These are phyloP conservation scores for Meandrusa payeni DNA, from an alignment of 2,888 invertebrate genomes.

Conservation along the genomic window DNA sequence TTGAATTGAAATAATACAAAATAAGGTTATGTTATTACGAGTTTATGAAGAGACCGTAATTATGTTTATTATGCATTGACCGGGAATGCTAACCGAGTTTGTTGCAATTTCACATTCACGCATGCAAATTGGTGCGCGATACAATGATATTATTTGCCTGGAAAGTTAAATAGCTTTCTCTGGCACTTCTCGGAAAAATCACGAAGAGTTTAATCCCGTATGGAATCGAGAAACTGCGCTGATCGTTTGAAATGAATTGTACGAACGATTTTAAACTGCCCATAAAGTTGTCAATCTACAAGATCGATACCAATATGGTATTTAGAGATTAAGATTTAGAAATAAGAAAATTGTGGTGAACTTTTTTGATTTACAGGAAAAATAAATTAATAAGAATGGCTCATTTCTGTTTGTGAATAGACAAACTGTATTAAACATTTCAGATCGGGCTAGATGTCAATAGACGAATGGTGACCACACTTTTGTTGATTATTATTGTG, in stretches of 20 bases:
- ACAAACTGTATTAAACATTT: too few species aligned
- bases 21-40: background rate
- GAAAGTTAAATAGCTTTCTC: constrained; percentile 67
- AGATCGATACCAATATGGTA: too few species aligned
- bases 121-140: constrained; percentile 56
- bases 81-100: constrained; percentile 48
- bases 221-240: constrained; percentile 33
- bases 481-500: too few species aligned
- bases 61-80: constrained; percentile 32
- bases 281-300: background rate
- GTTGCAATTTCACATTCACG: constrained; percentile 50
- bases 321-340: too few species aligned
- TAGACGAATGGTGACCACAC: too few species aligned
- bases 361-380: too few species aligned
- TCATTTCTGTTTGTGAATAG: too few species aligned
- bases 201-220: constrained; percentile 51
- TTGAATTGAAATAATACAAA: too few species aligned
- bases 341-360: too few species aligned
- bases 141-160: constrained; percentile 53
- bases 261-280: constrained; percentile 16
- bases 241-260: constrained; percentile 25
- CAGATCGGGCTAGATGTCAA: too few species aligned
- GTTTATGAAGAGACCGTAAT: constrained; percentile 6
- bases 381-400: too few species aligned
- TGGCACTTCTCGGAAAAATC: constrained; percentile 47